Base-by-base conservation (phyloP, 2,797 vertebrate species). In the Lithobates pipiens region DNA sequence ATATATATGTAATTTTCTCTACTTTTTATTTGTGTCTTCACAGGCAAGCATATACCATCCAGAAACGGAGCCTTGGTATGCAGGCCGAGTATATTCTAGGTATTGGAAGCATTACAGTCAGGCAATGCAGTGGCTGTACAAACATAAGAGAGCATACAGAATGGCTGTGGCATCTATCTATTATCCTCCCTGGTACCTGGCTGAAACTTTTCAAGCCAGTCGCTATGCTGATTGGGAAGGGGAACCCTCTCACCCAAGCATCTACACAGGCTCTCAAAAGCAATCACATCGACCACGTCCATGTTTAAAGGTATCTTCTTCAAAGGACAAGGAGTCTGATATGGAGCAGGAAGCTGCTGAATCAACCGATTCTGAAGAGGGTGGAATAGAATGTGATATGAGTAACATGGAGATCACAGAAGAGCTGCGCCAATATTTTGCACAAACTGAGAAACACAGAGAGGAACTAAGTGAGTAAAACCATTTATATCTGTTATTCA, bases 341-440 rank as follows among this genome's bases (percentile, higher is more conserved):
- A 16, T 85, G 2, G 93, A 91, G 29, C 77, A 65, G 0, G 88
- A 93, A 10, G 89, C 89, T 2, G 89, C 89, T 29, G 68, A 13
- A 23, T 65, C 68, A 18, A 91, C 90, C 0, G 95, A 96, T 90
- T 96, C 96, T 0, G 93, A 94, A 39, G 93, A 95, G 0, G 95
- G 92, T 39, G 96, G 96, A 80, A 93, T 98, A 9, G 98, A 97
- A 75, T 98, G 94, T 23, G 96, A 99, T 10, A 89, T 98, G 89
- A 98, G 95, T 92, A 96, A 97, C 92, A 97, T 99, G 97, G 97
- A 98, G 89, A 99, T 99, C 93, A 98, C 96, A 0, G 95, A 99
- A 27, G 98, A 99, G 90, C 96, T 99, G 21, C 96, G 98, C 5
- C 93, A 98, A 90, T 99, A 96, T 90, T 99, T 99, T 68, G 97